Base-by-base conservation (phyloP, 2,797 vertebrate species). In the Phaenicophaeus curvirostris region DNA sequence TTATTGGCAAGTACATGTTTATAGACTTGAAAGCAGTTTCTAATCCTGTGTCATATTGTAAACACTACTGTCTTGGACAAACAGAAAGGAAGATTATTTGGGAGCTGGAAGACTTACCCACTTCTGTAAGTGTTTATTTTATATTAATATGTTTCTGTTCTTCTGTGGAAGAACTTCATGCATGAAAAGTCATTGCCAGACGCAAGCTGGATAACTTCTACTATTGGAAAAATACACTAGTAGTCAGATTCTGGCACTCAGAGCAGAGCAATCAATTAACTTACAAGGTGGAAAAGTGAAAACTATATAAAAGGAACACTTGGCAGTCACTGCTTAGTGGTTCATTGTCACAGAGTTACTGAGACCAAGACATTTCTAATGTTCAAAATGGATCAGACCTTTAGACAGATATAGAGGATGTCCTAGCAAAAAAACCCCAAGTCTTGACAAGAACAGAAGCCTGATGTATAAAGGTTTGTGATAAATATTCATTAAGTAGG, bases 41-140 rank as follows among this genome's bases (percentile, higher is more conserved):
- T 82, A 93, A 91, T 61, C 65, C 55, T 87, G 48, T 72, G 71
- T 91, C 37, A 61, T 96, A 96, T 95, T 5, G 39, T 71, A 96
- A 97, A 90, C 59, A 51, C 65, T 81, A 72, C 61, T 28, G 41
- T 75, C 63, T 71, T 82, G 48, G 61, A 92, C 81, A 95, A 68
- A 66, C 53, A 89, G 25, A 66, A 48, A 89, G 24, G 87, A 79
- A 59, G 63, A 57, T 81, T 68, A 63, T 42, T 57, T 77, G 82
- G 62, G 63, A 79, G 71, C 28, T 73, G 82, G 82, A 94, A 74
- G 55, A 24, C 68, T 80, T 69, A 24, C 27, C 13, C 48, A 28
- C 20, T 50, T 91, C 51, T 51, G 2, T 78, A 46, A 46, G 28
- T 51, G 21, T 55, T 69, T 61, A 31, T 92, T 89, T 67, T 41